Conservation (phyloP, 2,888 invertebrate species). For the Ischnus inquisitorius region DNA sequence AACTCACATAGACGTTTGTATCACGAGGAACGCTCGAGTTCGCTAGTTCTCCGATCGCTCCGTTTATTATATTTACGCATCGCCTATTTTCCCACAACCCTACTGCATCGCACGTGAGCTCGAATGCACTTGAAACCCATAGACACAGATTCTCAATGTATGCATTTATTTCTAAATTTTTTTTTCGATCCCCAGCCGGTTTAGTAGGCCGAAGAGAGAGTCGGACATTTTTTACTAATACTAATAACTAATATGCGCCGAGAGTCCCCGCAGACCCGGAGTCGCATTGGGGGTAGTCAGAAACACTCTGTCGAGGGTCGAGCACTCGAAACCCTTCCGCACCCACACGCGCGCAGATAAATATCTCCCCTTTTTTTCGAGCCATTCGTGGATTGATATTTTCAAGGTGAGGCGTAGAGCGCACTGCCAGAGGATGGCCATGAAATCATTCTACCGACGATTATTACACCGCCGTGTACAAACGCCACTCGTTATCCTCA, state of each 20-base stretch:
- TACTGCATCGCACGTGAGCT: not conserved
- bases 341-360: not conserved
- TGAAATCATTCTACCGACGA: slow-evolving; percentile 13
- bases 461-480: not conserved
- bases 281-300: not conserved
- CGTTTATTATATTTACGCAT: not conserved
- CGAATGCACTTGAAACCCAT: not conserved
- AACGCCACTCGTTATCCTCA: slow-evolving; percentile 24
- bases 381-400: slow-evolving; percentile 19
- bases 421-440: not conserved
- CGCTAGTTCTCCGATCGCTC: not conserved
- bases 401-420: slow-evolving; percentile 16
- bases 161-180: not conserved
- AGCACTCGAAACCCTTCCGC: slow-evolving; percentile 11
- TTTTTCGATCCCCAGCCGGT: not conserved
- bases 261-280: not conserved
- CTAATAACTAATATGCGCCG: not conserved
- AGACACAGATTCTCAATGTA: slow-evolving; percentile 3
- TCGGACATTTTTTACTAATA: not conserved
- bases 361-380: slow-evolving; percentile 1
- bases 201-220: not conserved
- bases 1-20: not conserved
- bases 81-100: slow-evolving; percentile 6
- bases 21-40: not conserved
- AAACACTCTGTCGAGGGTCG: not conserved